A percentile compares a stretch with the other conserved stretches of the same genome.
phyloP scores from a whole-genome alignment of 2,113 vertebrate genomes.

The Cynopterus brachyotis region DNA sequence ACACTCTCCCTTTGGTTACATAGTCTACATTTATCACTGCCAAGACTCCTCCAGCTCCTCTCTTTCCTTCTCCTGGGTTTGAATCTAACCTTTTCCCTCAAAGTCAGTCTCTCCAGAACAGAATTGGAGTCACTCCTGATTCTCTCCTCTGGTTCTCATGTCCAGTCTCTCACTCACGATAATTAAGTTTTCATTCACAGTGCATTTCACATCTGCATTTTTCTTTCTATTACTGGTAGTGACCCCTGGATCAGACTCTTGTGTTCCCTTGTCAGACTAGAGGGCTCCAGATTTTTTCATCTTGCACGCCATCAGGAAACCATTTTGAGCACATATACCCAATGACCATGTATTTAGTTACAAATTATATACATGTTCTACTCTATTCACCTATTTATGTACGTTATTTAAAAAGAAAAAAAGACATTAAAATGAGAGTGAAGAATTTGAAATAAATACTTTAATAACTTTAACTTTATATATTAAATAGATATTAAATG shows the following conservation, averaged over 20 bases:
- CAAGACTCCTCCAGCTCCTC: background rate
- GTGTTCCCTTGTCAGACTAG: background rate
- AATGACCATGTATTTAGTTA: background rate
- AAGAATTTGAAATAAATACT: constrained; percentile 2
- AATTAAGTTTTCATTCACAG: background rate
- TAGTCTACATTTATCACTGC: background rate
- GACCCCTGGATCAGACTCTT: background rate
- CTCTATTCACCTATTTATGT: background rate
- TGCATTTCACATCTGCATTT: background rate
- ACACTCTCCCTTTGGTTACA: background rate
- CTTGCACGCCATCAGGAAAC: background rate
- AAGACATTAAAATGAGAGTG: background rate
- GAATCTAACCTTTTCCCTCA: background rate
- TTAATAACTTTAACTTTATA: background rate
- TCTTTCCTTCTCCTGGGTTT: background rate
- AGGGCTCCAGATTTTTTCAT: background rate
- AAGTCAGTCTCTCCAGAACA: background rate
- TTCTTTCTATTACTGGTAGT: background rate
- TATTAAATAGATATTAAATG: background rate
- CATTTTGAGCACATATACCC: background rate
- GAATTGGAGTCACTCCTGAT: background rate
- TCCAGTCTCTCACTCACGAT: background rate
- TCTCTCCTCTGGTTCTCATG: background rate
- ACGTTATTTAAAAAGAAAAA: background rate
- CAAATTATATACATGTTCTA: background rate